These are phyloP conservation scores for Hylyphantes graminicola DNA, from an alignment of 1,140 invertebrate species.

Conservation along the genomic window DNA sequence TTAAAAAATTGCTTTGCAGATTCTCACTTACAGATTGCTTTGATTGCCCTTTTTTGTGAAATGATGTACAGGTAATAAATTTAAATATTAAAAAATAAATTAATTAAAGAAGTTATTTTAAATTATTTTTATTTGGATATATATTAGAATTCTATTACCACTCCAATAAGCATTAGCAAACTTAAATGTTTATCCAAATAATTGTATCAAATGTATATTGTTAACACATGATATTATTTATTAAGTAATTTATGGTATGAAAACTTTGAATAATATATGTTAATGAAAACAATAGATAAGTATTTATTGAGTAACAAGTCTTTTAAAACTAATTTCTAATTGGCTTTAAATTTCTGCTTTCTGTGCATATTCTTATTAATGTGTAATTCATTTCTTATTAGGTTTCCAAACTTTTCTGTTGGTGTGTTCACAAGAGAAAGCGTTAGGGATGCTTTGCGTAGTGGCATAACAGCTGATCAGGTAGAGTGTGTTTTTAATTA, in stretches of 20 bases:
- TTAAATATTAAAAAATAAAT: background rate
- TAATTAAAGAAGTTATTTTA: no score
- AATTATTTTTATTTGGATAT: no score
- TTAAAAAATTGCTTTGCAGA: constrained; percentile 69
- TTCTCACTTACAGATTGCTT: constrained; percentile 90
- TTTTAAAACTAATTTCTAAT: no score
- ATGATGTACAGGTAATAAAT: constrained; percentile 84
- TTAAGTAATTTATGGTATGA: no score
- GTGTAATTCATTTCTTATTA: constrained; percentile 66
- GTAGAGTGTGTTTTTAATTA: constrained; percentile 3
- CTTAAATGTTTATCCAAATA: no score
- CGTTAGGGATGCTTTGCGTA: constrained; percentile 88
- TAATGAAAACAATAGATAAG: background rate
- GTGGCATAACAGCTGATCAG: constrained; percentile 94
- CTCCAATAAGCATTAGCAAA: no score
- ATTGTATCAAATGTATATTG: no score
- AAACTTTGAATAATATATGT: no score
- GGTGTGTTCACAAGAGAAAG: constrained; percentile 94
- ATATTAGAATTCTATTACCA: no score
- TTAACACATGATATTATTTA: no score
- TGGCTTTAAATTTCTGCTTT: no score
- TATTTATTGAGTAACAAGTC: no score
- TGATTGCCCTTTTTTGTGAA: constrained; percentile 92
- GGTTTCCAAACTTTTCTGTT: constrained; percentile 95
- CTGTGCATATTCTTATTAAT: background rate